A percentile compares a stretch with the other conserved stretches of the same genome.
These are phyloP conservation scores for Stenotaenia linearis DNA, from an alignment of 2,888 invertebrate genomes.

Conservation along the genomic window DNA sequence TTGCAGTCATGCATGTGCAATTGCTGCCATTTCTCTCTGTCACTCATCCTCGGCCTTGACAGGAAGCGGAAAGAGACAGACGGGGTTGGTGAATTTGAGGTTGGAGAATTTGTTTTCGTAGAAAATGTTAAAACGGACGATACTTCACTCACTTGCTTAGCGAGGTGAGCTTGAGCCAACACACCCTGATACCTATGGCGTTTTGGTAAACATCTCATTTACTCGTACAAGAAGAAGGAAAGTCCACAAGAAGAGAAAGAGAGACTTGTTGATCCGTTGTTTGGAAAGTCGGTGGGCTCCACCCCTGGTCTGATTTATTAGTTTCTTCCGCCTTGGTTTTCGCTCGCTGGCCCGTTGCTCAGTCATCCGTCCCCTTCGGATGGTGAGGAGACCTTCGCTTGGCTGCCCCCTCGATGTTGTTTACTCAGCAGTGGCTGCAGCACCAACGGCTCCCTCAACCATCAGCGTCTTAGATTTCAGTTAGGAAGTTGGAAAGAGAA, in stretches of 20 bases:
- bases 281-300: background rate
- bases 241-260: background rate
- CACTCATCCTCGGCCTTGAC: background rate
- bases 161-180: background rate
- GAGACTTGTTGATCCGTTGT: background rate
- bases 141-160: background rate
- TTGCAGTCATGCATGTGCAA: background rate
- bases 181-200: background rate
- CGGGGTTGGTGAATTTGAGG: background rate
- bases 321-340: background rate
- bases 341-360: background rate
- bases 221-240: background rate
- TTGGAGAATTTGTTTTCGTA: background rate
- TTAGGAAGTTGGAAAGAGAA: background rate
- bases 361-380: background rate
- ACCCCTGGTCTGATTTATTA: background rate
- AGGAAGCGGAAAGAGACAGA: background rate
- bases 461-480: background rate
- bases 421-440: background rate
- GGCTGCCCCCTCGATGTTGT: background rate
- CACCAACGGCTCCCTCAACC: background rate
- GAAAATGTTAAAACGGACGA: background rate
- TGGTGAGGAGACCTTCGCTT: background rate
- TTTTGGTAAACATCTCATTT: background rate
- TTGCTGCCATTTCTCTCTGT: background rate